These are phyloP conservation scores for Poeciliopsis infans DNA, from an alignment of 2,797 vertebrate species.

Conservation along the genomic window DNA sequence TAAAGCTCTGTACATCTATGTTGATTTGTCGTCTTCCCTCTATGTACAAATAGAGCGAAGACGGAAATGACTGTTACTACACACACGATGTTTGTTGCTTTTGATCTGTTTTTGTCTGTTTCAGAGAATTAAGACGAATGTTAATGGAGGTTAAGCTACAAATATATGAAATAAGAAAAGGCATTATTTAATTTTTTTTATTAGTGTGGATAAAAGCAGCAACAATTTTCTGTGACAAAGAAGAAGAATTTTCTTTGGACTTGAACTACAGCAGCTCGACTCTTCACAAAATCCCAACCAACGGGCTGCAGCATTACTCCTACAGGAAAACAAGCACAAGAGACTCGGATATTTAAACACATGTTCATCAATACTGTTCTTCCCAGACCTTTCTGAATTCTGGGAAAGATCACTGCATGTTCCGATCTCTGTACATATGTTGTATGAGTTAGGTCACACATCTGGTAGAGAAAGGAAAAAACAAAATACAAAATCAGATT, in stretches of 20 bases:
- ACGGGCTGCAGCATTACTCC: not conserved
- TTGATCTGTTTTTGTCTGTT: conserved; percentile 1
- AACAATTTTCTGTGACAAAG: not conserved
- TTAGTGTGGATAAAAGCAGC: not conserved
- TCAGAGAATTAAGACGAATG: conserved; percentile 5
- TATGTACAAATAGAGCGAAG: not conserved
- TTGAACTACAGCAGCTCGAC: not conserved
- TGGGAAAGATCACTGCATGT: not conserved
- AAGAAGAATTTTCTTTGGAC: too few relatives aligned
- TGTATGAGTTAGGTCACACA: conserved; percentile 19
- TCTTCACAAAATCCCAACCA: not conserved
- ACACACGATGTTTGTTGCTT: not conserved
- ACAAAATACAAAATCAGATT: conserved; percentile 26
- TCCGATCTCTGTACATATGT: not conserved
- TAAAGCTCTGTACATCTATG: not conserved
- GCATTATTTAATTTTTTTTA: not conserved
- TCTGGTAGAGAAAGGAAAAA: conserved; percentile 35
- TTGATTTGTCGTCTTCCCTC: not conserved
- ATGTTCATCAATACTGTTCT: conserved; percentile 5
- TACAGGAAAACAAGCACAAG: not conserved
- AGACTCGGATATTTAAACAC: conserved; percentile 21
- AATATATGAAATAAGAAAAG: not conserved
- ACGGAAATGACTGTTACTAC: not conserved
- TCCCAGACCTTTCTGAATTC: conserved; percentile 20
- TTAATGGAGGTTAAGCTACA: not conserved